Evolutionary conservation across 2,888 invertebrate genomes (phyloP), one percentile per base, ranked within the genome.

Genomic region (Eilema griseolum): DNA sequence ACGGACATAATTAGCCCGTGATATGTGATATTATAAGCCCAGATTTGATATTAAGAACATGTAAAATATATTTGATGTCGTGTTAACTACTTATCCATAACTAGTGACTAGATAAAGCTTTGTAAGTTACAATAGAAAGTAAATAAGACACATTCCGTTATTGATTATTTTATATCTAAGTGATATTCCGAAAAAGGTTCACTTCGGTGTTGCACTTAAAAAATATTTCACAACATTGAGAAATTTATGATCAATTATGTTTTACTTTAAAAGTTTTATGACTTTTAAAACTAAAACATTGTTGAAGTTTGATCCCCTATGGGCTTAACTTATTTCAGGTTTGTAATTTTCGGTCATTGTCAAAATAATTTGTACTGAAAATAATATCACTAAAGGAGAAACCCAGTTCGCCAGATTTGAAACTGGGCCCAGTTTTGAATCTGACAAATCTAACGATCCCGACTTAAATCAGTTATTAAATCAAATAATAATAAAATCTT

Each of bases 11-110:
- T 70, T 75, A 82, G 90, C 92, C 91, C 92, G 85, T 86, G 88
- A 91, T 91, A 93, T 95, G 95, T 95, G 95, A 95, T 95, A 95
- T 94, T 93, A 91, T 93, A 92, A 91, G 90, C 90, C 90, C 92
- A 92, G 92, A 89, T 86, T 91, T 83, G 85, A 87, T 88, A 84
- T 77, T 89, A 90, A 88, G 87, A 84, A 85, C 78, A 81, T 91
- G 89, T 93, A 92, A 90, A 89, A 92, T 91, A 90, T 82, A 89
- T 87, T 94, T 85, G 91, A 94, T 94, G 93, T 94, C 88, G 91
- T 93, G 89, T 90, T 91, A 87, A 82, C 74, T 84, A 88, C 83
- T 87, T 86, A 85, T 77, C 86, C 84, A 86, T 87, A 87, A 85
- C 81, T 87, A 90, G 88, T 80, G 66, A 70, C 77, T 85, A 87